Evolutionary conservation across 2,113 vertebrate genomes (phyloP).

Genomic region (Oncorhynchus nerka): DNA sequence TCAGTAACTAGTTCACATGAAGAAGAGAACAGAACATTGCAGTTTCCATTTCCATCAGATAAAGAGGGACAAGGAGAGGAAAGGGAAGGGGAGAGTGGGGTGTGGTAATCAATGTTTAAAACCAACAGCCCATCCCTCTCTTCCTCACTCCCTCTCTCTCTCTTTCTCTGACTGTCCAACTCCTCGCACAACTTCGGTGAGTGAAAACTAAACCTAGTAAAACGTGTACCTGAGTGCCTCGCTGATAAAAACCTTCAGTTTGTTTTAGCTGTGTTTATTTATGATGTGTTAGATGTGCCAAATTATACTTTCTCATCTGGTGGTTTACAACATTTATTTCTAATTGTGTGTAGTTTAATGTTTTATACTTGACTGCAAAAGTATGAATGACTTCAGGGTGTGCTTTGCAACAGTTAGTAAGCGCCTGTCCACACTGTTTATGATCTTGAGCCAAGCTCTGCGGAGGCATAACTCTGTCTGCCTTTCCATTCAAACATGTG

Average conservation of each 20-base stretch:
- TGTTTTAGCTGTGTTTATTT: not conserved
- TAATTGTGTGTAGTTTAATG: too few species aligned
- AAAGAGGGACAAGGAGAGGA: not conserved
- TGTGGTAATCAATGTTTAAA: constrained; percentile 33
- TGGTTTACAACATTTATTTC: not conserved
- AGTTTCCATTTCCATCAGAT: not conserved
- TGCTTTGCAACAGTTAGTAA: too few species aligned
- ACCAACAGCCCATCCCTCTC: not conserved
- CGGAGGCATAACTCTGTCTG: too few species aligned
- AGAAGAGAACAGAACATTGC: not conserved
- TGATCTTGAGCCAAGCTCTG: too few species aligned
- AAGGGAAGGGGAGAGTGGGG: not conserved
- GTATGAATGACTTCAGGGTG: too few species aligned
- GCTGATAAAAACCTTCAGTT: not conserved
- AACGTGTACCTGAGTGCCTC: not conserved
- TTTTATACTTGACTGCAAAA: too few species aligned
- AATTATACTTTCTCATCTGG: not conserved
- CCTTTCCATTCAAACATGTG: not conserved
- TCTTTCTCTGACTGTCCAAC: not conserved
- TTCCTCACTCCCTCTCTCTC: constrained; percentile 3
- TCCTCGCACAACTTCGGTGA: constrained; percentile 10
- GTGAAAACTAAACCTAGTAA: not conserved
- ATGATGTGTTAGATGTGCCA: not conserved
- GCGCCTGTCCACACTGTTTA: too few species aligned
- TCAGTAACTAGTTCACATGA: not conserved